Conservation (phyloP, 2,888 invertebrate genomes). For the Lithodes maja region DNA sequence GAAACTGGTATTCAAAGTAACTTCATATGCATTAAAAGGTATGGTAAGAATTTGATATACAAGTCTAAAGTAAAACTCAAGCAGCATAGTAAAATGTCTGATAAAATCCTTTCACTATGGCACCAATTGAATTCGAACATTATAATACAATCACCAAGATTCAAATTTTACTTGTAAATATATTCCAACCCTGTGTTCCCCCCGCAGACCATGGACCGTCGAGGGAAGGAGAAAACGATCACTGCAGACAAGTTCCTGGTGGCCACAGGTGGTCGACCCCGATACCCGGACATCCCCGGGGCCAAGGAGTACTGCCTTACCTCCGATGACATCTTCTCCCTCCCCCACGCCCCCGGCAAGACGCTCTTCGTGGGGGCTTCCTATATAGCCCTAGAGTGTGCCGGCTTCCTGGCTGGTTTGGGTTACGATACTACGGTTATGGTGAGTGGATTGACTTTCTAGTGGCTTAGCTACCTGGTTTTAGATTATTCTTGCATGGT, state of each 20-base stretch:
- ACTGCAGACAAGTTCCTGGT: slow-evolving; percentile 77
- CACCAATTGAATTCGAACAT: too few species aligned
- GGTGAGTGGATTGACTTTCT: slow-evolving; percentile 73
- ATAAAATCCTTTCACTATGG: too few species aligned
- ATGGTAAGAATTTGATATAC: too few species aligned
- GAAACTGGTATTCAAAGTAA: too few species aligned
- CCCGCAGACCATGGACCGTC: slow-evolving; percentile 73
- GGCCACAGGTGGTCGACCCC: slow-evolving; percentile 78
- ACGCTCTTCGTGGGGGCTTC: slow-evolving; percentile 79
- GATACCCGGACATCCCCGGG: slow-evolving; percentile 75
- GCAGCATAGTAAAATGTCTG: too few species aligned
- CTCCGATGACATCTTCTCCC: slow-evolving; percentile 79
- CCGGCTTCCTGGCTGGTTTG: slow-evolving; percentile 77
- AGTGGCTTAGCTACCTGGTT: neutral
- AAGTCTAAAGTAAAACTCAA: too few species aligned
- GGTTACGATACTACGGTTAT: slow-evolving; percentile 76
- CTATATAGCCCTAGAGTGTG: slow-evolving; percentile 79
- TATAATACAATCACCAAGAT: too few species aligned
- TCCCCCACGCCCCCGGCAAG: slow-evolving; percentile 77
- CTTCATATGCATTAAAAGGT: too few species aligned
- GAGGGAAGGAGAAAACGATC: slow-evolving; percentile 74
- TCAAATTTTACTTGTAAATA: too few species aligned
- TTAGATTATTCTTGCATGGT: too few species aligned
- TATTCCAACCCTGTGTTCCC: too few species aligned
- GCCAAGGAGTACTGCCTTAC: slow-evolving; percentile 77